Conservation (phyloP, 2,113 vertebrate genomes). For the Ophthalmolycus amberensis region DNA sequence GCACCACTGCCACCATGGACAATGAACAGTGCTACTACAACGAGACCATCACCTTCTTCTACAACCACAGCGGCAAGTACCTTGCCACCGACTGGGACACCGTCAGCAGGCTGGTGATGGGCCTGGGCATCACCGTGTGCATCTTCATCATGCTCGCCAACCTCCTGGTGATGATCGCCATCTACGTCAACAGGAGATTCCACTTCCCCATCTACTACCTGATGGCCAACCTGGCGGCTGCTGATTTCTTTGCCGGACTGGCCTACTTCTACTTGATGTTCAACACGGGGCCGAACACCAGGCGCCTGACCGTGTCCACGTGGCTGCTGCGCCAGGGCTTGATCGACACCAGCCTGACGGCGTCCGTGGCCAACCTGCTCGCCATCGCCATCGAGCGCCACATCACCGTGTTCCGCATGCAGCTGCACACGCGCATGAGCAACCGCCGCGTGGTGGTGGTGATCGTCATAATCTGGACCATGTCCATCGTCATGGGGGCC, state of each 20-base stretch:
- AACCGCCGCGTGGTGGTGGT: slow-evolving; percentile 97
- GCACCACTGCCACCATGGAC: slow-evolving; percentile 74
- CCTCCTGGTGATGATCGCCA: slow-evolving; percentile 98
- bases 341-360: slow-evolving; percentile 97
- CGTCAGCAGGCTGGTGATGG: slow-evolving; percentile 97
- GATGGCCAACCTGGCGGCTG: slow-evolving; percentile 98
- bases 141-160: slow-evolving; percentile 99
- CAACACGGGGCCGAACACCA: slow-evolving; percentile 98
- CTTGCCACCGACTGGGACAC: slow-evolving; percentile 96
- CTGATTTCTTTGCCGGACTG: slow-evolving; percentile 98
- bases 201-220: slow-evolving; percentile 99
- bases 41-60: slow-evolving; percentile 99
- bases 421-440: slow-evolving; percentile 98
- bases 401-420: slow-evolving; percentile 99
- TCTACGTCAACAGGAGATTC: slow-evolving; percentile 97
- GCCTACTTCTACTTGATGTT: slow-evolving; percentile 99
- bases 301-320: slow-evolving; percentile 93
- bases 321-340: slow-evolving; percentile 98
- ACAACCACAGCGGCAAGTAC: slow-evolving; percentile 94
- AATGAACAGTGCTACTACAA: slow-evolving; percentile 97
- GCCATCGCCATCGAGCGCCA: slow-evolving; percentile 98
- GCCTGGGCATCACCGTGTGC: slow-evolving; percentile 97
- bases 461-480: slow-evolving; percentile 99
- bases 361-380: slow-evolving; percentile 95
- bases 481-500: slow-evolving; percentile 97